Evolutionary conservation across 2,113 vertebrate genomes (phyloP).

Genomic region (Euleptes europaea): DNA sequence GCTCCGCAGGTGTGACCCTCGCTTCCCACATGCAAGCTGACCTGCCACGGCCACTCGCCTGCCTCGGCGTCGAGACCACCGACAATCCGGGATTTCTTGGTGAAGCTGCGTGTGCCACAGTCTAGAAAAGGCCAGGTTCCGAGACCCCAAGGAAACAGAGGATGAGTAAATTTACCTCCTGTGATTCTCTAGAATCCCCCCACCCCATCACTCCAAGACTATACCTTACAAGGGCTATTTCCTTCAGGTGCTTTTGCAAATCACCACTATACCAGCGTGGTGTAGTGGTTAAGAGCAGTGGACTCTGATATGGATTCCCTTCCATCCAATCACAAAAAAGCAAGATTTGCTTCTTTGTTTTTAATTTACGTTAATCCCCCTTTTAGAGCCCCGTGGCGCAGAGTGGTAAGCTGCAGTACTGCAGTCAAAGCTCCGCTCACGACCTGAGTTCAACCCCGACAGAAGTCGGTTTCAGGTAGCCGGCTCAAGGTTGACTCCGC

Average conservation of each 20-base stretch:
- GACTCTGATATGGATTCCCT: no score
- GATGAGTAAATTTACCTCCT: rapidly evolving
- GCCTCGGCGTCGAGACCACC: conserved; percentile 81
- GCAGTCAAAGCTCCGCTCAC: no score
- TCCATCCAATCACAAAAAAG: neutral
- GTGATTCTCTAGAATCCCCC: rapidly evolving
- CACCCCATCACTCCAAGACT: rapidly evolving
- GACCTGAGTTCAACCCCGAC: no score
- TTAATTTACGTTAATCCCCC: neutral
- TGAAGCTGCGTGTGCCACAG: conserved; percentile 81
- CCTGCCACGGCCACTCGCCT: conserved; percentile 95
- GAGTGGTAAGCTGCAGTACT: no score
- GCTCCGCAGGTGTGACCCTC: conserved; percentile 88
- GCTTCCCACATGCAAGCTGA: conserved; percentile 86
- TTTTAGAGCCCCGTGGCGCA: no score
- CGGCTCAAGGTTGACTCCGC: no score
- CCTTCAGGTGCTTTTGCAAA: rapidly evolving
- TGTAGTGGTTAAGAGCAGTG: no score
- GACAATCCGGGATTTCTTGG: conserved; percentile 83
- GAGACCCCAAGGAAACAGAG: neutral
- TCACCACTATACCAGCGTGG: no score
- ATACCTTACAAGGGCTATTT: neutral
- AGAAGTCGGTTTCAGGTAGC: no score
- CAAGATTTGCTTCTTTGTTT: neutral
- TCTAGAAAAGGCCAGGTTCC: conserved; percentile 64